Conservation (phyloP, 2,797 vertebrate genomes). For the Geotrypetes seraphini region DNA sequence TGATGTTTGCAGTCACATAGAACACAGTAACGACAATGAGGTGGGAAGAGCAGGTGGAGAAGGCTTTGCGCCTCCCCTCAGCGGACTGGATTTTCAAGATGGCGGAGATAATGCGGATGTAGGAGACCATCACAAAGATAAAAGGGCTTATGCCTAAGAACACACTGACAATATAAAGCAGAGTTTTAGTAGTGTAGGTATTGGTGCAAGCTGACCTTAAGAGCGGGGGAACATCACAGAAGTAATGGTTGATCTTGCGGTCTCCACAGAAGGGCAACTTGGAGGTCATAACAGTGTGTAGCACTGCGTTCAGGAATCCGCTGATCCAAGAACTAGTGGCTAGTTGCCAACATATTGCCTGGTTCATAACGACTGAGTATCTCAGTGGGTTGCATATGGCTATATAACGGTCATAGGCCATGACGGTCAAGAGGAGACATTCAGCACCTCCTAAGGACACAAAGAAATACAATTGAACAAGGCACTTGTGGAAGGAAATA, state of each 20-base stretch:
- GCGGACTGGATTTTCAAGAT: not conserved
- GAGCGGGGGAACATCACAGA: constrained; percentile 29
- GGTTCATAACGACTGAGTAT: constrained; percentile 17
- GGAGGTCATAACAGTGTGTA: constrained; percentile 20
- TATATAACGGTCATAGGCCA: constrained; percentile 21
- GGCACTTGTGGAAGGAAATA: constrained; percentile 22
- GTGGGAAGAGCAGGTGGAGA: constrained; percentile 29
- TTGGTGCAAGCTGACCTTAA: constrained; percentile 19
- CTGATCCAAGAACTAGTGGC: constrained; percentile 12
- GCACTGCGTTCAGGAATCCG: constrained; percentile 12
- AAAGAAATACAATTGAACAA: constrained; percentile 33
- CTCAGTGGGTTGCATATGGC: constrained; percentile 22
- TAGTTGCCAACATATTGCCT: constrained; percentile 15
- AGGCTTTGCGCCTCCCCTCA: constrained; percentile 19
- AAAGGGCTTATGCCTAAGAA: constrained; percentile 15
- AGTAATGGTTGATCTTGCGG: constrained; percentile 20
- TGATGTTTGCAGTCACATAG: not conserved
- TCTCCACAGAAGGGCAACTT: constrained; percentile 16
- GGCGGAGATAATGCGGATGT: constrained; percentile 12
- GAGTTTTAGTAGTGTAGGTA: constrained; percentile 7
- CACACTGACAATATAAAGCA: constrained; percentile 18
- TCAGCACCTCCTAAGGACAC: constrained; percentile 29
- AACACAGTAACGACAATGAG: constrained; percentile 16
- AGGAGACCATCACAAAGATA: constrained; percentile 17
- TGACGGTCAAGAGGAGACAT: constrained; percentile 21